Evolutionary conservation across 1,140 invertebrate genomes (phyloP).

Genomic region (Teleogryllus occipitalis): DNA sequence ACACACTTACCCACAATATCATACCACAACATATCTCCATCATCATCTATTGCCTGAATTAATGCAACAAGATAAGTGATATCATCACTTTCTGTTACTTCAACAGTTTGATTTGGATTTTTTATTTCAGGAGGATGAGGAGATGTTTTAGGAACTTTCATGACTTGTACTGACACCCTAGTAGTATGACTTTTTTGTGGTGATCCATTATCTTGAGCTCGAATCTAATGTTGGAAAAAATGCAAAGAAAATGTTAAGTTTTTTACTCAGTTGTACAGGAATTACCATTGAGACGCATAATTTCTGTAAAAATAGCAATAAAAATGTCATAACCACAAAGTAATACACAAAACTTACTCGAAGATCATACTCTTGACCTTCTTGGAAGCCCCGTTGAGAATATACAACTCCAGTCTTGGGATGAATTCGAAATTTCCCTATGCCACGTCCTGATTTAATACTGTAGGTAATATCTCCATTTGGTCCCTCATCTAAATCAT

Average conservation of each 20-base stretch:
- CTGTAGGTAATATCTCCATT: slow-evolving; percentile 75
- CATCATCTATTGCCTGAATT: slow-evolving; percentile 72
- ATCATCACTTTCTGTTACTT: slow-evolving; percentile 75
- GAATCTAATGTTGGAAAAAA: slow-evolving; percentile 46
- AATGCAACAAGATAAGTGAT: slow-evolving; percentile 74
- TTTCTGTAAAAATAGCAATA: not conserved
- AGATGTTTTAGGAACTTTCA: slow-evolving; percentile 47
- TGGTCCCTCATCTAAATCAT: slow-evolving; percentile 70
- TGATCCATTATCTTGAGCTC: slow-evolving; percentile 67
- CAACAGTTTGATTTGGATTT: slow-evolving; percentile 51
- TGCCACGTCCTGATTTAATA: slow-evolving; percentile 64
- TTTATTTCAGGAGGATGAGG: slow-evolving; percentile 55
- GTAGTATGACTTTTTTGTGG: slow-evolving; percentile 58
- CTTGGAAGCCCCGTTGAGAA: slow-evolving; percentile 55
- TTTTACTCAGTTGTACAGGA: too few relatives aligned
- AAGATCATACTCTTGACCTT: slow-evolving; percentile 69
- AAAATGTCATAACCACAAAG: too few relatives aligned
- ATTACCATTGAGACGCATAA: too few relatives aligned
- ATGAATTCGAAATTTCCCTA: slow-evolving; percentile 70
- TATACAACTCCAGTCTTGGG: slow-evolving; percentile 70
- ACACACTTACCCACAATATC: slow-evolving; percentile 71
- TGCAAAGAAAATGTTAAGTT: too few relatives aligned
- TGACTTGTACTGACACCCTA: slow-evolving; percentile 59
- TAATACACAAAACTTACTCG: slow-evolving; percentile 47
- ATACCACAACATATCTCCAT: slow-evolving; percentile 80